Base-by-base conservation (phyloP, 2,113 vertebrate genomes). In the Callospermophilus lateralis region DNA sequence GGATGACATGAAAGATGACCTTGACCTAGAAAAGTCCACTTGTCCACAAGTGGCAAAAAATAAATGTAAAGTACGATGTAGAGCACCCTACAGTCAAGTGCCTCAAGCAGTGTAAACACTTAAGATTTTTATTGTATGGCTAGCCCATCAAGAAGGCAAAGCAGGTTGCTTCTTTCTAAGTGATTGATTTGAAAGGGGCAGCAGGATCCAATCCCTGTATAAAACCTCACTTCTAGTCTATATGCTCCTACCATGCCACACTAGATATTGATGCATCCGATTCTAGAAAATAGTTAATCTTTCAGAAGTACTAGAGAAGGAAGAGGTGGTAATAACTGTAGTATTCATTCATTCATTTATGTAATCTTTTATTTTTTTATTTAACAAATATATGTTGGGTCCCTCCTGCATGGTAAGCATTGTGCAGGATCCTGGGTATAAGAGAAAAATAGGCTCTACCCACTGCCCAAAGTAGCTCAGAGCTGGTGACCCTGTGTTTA, bases 321-420 rank as follows among this genome's bases (percentile, higher is more conserved):
- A 93, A 89, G 51, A 76, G 24, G 30, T 51, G 24, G 53, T 48
- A 80, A 26, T 84, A 88, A 86, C 24, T 45, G 37, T 83, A 79
- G 10, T 68, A 15, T 34, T 84, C 30, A 87, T n/a, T 24, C 24
- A 80, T 84, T 93, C 8, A 93, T 73, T 94, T 79, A 22, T 67
- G 30, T 53, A 12, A 34, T 39, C 32, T 88, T 89, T 84, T n/a
- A 92, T 93, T 92, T 89, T 45, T 89, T 83, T 96, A 61, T 78
- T 95, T 70, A 78, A 32, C 37, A 89, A 61, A 34, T 67, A 63
- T 3, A 72, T 73, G 34, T 84, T 55, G 17, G 19, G 17, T 30
- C 22, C 19, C 30, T 78, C 16, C 13, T 86, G 34, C 42, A 8
- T 45, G 17, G 4, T 37, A 85, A 89, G n/a, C n/a, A 30, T 87